Evolutionary conservation across 2,888 invertebrate genomes (phyloP).

Genomic region (Cyrtodaria siliqua): DNA sequence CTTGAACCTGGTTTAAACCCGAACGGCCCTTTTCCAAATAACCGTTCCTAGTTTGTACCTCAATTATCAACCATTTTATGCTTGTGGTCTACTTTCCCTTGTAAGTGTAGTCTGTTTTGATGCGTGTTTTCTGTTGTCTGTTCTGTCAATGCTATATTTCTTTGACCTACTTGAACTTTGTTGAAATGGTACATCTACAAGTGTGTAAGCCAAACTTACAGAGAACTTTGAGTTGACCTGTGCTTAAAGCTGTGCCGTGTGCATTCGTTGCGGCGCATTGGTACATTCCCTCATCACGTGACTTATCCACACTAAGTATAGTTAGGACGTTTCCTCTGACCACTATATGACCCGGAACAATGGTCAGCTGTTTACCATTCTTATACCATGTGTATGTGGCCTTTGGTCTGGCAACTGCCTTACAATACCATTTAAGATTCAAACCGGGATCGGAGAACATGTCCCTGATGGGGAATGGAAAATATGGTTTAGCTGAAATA

Average conservation of each 20-base stretch:
- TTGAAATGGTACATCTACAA: no score
- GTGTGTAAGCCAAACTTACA: no score
- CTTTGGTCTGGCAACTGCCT: conserved; percentile 49
- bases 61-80: no score
- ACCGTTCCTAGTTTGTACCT: no score
- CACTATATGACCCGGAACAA: conserved; percentile 43
- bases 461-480: conserved; percentile 48
- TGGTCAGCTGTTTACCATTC: conserved; percentile 33
- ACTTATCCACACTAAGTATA: conserved; percentile 62
- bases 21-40: no score
- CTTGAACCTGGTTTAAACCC: no score
- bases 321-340: conserved; percentile 63
- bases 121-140: no score
- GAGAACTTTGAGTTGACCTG: conserved; percentile 95
- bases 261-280: conserved; percentile 97
- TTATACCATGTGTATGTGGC: conserved; percentile 54
- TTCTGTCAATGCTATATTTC: no score
- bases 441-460: conserved; percentile 45
- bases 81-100: no score
- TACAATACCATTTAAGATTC: conserved; percentile 39
- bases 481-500: conserved; percentile 54
- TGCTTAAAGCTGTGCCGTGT: conserved; percentile 93
- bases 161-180: no score
- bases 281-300: conserved; percentile 95
- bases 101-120: no score